Evolutionary conservation across 1,140 invertebrate genomes (phyloP).

Genomic region (Sycobia sp.): DNA sequence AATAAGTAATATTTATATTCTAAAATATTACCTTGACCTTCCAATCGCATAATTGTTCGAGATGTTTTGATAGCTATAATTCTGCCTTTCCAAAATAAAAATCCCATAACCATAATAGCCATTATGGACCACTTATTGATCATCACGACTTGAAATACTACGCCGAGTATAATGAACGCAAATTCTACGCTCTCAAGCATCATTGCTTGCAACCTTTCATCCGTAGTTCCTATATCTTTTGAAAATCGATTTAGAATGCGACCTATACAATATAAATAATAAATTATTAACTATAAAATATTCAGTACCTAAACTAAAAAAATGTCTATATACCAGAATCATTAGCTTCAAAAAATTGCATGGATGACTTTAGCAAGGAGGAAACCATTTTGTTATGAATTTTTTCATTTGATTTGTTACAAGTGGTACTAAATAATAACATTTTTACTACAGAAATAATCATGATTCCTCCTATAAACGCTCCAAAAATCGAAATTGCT

Average conservation of each 20-base stretch:
- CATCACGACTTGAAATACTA: constrained; percentile 70
- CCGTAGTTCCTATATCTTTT: constrained; percentile 80
- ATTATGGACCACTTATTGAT: constrained; percentile 78
- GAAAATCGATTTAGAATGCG: constrained; percentile 77
- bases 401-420: constrained; percentile 63
- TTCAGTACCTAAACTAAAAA: not conserved
- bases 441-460: constrained; percentile 17
- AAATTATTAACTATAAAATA: not conserved
- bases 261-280: constrained; percentile 53
- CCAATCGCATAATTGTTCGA: constrained; percentile 85
- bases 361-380: constrained; percentile 63
- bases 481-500: constrained; percentile 2
- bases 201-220: constrained; percentile 80
- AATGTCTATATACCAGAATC: constrained; percentile 60
- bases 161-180: constrained; percentile 64
- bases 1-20: constrained; percentile 1
- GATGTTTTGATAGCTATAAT: constrained; percentile 82
- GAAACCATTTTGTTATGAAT: constrained; percentile 72
- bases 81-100: constrained; percentile 75
- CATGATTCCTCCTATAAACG: constrained; percentile 5
- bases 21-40: constrained; percentile 81
- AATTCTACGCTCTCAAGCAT: constrained; percentile 75
- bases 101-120: constrained; percentile 66
- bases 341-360: constrained; percentile 81
- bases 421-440: not conserved